Base-by-base conservation (phyloP, 2,888 invertebrate species). In the Xanthia togata region DNA sequence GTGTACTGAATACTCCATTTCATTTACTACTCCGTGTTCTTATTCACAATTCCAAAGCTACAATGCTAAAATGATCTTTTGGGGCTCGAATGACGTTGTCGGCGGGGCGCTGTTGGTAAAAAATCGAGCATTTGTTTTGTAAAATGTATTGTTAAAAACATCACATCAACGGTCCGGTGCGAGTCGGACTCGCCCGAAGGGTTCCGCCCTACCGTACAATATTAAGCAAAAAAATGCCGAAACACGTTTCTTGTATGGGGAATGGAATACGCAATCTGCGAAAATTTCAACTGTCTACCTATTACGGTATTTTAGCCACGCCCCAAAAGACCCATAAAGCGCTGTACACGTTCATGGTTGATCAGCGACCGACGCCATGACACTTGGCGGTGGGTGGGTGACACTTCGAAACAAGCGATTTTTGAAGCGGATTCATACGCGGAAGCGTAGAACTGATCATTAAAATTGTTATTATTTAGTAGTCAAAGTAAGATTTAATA, bases 401-500 rank as follows among this genome's bases (percentile, higher is more conserved):
- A n/a, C n/a, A n/a, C 76, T 65, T 41, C 35, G 57, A 62, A 75
- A 81, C 69, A 69, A 85, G 82, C 81, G 75, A 41, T 73, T 35
- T 67, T 84, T 57, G 5, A 73, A 79, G 80, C 72, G 84, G 41
- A n/a, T 4, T 41, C 26, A 63, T 71, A 41, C 68, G 84, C 64
- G 14, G 26, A 50, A 38, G 70, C 80, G 79, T 59, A 31, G 31
- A 35, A 69, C 83, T 83, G 79, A 78, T 78, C 0, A 47, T 31
- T 80, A 44, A 41, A 31, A 44, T 65, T 76, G 76, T 84, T 78
- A 59, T 38, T 68, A 65, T 69, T 65, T 69, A 62, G 41, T 59
- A 74, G 31, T 31, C 12, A 74, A 64, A 55, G 20, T 79, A 83
- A 63, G 38, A 59, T 31, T 75, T 31, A n/a, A 17, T 35, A 59